Base-by-base conservation (phyloP, 2,113 vertebrate genomes). In the Elanoides forficatus region DNA sequence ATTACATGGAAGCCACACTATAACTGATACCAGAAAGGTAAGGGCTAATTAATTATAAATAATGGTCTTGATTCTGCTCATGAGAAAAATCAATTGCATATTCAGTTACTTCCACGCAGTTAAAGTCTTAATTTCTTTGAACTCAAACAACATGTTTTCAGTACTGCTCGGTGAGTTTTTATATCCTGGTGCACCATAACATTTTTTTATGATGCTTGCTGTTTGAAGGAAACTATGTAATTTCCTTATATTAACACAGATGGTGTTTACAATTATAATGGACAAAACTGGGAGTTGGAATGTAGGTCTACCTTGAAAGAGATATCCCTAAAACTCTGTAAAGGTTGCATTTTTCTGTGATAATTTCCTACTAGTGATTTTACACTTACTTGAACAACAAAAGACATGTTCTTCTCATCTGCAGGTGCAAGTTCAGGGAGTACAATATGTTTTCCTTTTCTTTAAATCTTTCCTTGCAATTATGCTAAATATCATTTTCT, bases 91-190 rank as follows among this genome's bases (percentile, higher is more conserved):
- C 81, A 95, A 85, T 13, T 85, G 66, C 60, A 79, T 89, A 82
- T 86, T 94, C 72, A 95, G 45, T 73, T 83, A 90, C 50, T 71
- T 91, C 48, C 50, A 74, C 11, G 58, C 62, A 90, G 91, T 83
- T 97, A 43, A 88, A 95, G 62, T 43, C 74, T 71, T 88, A 38
- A 93, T 92, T 96, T 95, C 78, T 95, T 94, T 86, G 96, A 96
- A 90, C 53, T 68, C 62, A 84, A 95, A 81, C 56, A 83, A 56
- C 73, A 70, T 20, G 5, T 50, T 97, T 88, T 73, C 86, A 67
- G 74, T 85, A 80, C 55, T 72, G 67, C 62, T 90, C 1, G 0
- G 26, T 27, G 48, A 84, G 52, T 23, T 76, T 86, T 93, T 86
- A 91, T 40, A 94, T 90, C 73, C 43, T 55, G 34, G 47, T 93